These are phyloP conservation scores for Operophtera brumata DNA, from an alignment of 2,888 invertebrate genomes.

Conservation along the genomic window DNA sequence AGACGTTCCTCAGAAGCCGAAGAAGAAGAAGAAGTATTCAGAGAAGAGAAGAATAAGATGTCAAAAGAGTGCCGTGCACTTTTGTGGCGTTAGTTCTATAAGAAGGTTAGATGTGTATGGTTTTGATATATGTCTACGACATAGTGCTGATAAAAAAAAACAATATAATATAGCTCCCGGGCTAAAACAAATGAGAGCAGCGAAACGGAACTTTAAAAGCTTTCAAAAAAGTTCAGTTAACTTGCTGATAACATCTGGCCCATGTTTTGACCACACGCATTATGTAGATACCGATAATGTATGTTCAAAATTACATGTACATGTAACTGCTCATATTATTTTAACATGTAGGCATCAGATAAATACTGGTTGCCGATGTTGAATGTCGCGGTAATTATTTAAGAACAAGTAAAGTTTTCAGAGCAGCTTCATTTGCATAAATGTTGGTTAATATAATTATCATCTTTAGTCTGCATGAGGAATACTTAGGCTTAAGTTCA, in stretches of 20 bases:
- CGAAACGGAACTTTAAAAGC: conserved; percentile 35
- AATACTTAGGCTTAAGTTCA: neutral
- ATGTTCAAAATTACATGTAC: conserved; percentile 32
- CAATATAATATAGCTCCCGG: conserved; percentile 7
- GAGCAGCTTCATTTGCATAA: conserved; percentile 20
- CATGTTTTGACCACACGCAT: conserved; percentile 31
- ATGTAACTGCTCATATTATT: conserved; percentile 27
- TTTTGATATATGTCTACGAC: too few relatives aligned
- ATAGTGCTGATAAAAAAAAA: neutral
- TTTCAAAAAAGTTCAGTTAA: conserved; percentile 35
- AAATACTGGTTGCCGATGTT: conserved; percentile 30
- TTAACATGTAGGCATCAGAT: conserved; percentile 30
- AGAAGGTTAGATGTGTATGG: too few relatives aligned
- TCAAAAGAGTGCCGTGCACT: too few relatives aligned
- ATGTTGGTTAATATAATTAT: conserved; percentile 11
- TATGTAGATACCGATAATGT: conserved; percentile 31
- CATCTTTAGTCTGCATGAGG: conserved; percentile 1
- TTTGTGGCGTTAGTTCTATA: too few relatives aligned
- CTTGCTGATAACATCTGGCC: conserved; percentile 31
- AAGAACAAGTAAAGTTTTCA: conserved; percentile 19
- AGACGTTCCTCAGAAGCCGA: too few relatives aligned
- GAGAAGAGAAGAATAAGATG: too few relatives aligned
- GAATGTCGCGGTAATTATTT: conserved; percentile 28
- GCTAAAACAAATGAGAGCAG: conserved; percentile 35
- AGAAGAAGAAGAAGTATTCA: too few relatives aligned